Conservation (phyloP, 2,888 invertebrate genomes). For the Campoplex nolae region DNA sequence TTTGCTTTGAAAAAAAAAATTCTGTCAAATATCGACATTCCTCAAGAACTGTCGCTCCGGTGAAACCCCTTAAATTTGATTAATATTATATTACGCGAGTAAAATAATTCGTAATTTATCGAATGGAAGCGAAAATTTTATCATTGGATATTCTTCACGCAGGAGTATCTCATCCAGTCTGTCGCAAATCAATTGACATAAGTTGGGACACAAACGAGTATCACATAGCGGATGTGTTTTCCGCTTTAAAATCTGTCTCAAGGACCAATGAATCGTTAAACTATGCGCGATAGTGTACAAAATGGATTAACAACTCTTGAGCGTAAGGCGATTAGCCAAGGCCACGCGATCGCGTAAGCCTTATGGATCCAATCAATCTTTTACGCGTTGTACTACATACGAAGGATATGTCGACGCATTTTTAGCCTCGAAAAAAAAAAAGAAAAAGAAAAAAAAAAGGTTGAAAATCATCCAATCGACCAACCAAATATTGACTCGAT, state of each 20-base stretch:
- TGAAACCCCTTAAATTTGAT: too few relatives aligned
- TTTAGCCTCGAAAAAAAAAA: not conserved
- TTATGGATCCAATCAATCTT: conserved; percentile 34
- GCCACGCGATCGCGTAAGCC: conserved; percentile 31
- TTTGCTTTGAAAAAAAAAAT: too few relatives aligned
- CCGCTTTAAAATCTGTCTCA: conserved; percentile 42
- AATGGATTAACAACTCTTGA: conserved; percentile 32
- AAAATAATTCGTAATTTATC: not conserved
- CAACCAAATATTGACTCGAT: not conserved
- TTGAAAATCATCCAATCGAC: not conserved
- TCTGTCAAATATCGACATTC: too few relatives aligned
- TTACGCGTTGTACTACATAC: conserved; percentile 5
- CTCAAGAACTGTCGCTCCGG: too few relatives aligned
- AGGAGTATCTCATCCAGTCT: not conserved
- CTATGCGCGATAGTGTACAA: conserved; percentile 30
- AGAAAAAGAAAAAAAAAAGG: not conserved
- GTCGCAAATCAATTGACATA: not conserved
- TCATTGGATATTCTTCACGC: not conserved
- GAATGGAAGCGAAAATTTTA: not conserved
- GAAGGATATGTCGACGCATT: not conserved
- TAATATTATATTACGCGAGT: not conserved
- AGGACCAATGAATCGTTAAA: conserved; percentile 37
- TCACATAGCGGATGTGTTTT: not conserved
- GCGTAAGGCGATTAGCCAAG: conserved; percentile 48
- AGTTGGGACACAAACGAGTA: not conserved